A percentile compares a stretch with the other conserved stretches of the same genome.
Conservation (phyloP, 35 echinoderm and acorn worm species). For the Eucidaris tribuloides region DNA sequence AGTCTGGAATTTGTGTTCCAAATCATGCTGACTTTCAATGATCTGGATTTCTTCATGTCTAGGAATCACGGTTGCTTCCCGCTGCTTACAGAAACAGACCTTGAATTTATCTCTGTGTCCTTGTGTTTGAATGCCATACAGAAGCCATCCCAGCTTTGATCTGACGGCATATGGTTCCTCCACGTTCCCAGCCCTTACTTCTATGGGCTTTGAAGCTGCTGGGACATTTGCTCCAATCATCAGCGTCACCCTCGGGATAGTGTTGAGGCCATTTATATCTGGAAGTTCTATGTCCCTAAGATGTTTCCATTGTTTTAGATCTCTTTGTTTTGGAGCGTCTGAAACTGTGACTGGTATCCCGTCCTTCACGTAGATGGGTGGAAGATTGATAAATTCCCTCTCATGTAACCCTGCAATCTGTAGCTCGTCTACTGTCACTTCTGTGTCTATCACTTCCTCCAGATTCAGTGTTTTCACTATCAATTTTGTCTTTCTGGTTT, state of each 20-base stretch:
- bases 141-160: background rate
- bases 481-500: background rate
- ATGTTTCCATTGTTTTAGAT: slow-evolving; percentile 3
- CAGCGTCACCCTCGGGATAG: background rate
- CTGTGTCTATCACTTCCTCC: background rate
- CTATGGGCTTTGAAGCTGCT: slow-evolving; percentile 18
- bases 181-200: background rate
- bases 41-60: too few species aligned
- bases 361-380: background rate
- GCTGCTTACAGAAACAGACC: background rate
- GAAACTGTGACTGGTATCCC: slow-evolving; percentile 1
- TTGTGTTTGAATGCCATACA: background rate
- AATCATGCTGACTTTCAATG: background rate
- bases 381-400: slow-evolving; percentile 6
- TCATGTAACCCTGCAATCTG: background rate
- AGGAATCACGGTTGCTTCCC: background rate
- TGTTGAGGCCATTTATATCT: background rate
- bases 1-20: background rate
- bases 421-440: background rate
- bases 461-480: background rate
- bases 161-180: slow-evolving; percentile 43
- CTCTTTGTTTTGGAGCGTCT: slow-evolving; percentile 2
- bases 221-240: slow-evolving; percentile 45
- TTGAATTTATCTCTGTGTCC: background rate
- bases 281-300: background rate